These are phyloP conservation scores for Nansenia antarctica DNA, from an alignment of 2,113 vertebrate genomes.

Conservation along the genomic window DNA sequence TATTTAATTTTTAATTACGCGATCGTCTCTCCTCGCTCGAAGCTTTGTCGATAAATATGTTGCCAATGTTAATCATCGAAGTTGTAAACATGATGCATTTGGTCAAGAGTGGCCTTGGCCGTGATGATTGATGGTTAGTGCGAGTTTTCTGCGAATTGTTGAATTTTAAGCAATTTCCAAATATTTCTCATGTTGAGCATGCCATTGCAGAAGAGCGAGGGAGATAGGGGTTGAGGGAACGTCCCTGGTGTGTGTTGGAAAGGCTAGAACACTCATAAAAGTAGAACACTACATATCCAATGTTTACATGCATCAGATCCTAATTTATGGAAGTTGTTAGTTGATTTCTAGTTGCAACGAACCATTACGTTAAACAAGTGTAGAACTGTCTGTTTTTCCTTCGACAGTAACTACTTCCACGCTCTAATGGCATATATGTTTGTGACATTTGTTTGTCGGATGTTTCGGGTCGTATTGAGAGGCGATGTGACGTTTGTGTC, in stretches of 20 bases:
- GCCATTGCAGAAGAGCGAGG: slow-evolving; percentile 24
- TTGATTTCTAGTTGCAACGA: slow-evolving; percentile 3
- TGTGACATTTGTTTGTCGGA: slow-evolving; percentile 55
- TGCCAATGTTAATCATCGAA: slow-evolving; percentile 17
- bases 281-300: not conserved
- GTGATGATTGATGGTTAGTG: slow-evolving; percentile 40
- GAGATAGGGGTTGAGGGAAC: slow-evolving; percentile 12
- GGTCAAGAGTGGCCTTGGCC: slow-evolving; percentile 23
- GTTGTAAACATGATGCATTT: slow-evolving; percentile 44
- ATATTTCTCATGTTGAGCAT: slow-evolving; percentile 46
- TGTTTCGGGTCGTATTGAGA: slow-evolving; percentile 44
- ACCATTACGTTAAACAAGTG: not conserved
- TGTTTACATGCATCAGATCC: not conserved
- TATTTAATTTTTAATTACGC: slow-evolving; percentile 60
- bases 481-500: slow-evolving; percentile 11
- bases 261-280: slow-evolving; percentile 16
- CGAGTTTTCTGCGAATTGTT: slow-evolving; percentile 40
- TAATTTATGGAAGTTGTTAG: slow-evolving; percentile 5
- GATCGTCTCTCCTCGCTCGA: slow-evolving; percentile 27
- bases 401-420: slow-evolving; percentile 20
- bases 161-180: slow-evolving; percentile 56
- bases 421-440: slow-evolving; percentile 21
- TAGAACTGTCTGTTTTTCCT: slow-evolving; percentile 23
- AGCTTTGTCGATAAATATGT: slow-evolving; percentile 47
- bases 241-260: slow-evolving; percentile 35